Conservation (phyloP, 2,888 invertebrate species). For the Caenorhabditis sp. region DNA sequence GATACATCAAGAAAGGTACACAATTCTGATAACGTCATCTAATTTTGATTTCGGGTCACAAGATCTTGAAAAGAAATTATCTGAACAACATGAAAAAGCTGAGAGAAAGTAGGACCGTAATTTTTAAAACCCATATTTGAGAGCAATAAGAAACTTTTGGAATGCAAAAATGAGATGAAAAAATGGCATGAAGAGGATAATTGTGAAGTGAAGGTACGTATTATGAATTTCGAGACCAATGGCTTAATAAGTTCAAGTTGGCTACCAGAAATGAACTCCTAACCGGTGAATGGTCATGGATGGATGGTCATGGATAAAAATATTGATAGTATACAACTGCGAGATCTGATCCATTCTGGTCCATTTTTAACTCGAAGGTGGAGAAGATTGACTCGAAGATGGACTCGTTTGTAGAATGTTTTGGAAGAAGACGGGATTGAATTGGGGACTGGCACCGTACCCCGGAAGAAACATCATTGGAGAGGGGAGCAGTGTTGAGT, state of each 20-base stretch:
- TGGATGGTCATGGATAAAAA: no score
- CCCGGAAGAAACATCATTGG: slow-evolving; percentile 55
- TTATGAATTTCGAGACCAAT: no score
- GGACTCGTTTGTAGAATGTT: slow-evolving; percentile 45
- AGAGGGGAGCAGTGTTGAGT: slow-evolving; percentile 43
- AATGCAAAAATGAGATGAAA: background rate
- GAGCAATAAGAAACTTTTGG: background rate
- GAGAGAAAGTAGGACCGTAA: slow-evolving; percentile 37
- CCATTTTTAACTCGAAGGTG: slow-evolving; percentile 15
- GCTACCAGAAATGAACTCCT: no score
- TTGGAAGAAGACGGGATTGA: slow-evolving; percentile 55
- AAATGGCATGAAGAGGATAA: no score
- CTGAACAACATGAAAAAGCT: no score
- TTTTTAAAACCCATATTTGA: slow-evolving; percentile 41
- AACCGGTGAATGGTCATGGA: background rate
- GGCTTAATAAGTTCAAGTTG: no score
- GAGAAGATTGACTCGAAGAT: slow-evolving; percentile 40
- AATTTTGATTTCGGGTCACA: no score
- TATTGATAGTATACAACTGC: no score
- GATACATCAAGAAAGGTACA: no score
- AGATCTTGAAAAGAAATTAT: no score
- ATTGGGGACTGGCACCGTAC: slow-evolving; percentile 28
- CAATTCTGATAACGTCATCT: background rate
- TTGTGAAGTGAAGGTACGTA: no score
- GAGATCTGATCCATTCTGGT: no score